These are phyloP conservation scores for Crocuta crocuta DNA, from an alignment of 2,113 vertebrate genomes.

Conservation along the genomic window DNA sequence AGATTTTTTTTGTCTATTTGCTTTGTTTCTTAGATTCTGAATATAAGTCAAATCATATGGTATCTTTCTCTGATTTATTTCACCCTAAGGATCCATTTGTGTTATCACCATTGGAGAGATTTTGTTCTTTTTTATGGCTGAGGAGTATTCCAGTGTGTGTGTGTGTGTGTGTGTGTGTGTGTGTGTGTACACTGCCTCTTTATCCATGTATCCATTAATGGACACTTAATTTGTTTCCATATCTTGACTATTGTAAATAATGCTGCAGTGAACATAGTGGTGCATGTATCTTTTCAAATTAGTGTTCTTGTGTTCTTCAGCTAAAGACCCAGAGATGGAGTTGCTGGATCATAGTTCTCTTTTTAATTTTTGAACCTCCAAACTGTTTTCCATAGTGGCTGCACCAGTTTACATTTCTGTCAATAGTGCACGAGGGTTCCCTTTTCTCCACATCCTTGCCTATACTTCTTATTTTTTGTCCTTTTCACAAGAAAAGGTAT, in stretches of 20 bases:
- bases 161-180: background rate
- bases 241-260: background rate
- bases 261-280: background rate
- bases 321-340: background rate
- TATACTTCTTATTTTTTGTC: background rate
- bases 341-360: background rate
- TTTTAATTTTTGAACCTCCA: background rate
- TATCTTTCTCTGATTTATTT: background rate
- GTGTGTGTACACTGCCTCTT: background rate
- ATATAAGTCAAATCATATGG: background rate
- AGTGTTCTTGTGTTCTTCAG: background rate
- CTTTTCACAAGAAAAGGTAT: background rate
- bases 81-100: background rate
- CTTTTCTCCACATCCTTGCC: background rate
- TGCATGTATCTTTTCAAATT: background rate
- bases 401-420: background rate
- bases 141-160: background rate
- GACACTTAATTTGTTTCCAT: background rate
- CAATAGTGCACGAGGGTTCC: background rate
- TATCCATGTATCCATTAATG: background rate
- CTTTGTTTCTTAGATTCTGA: background rate
- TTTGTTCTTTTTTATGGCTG: background rate
- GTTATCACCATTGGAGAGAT: background rate
- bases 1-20: background rate
- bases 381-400: background rate